A percentile compares a stretch with the other conserved stretches of the same genome.
Evolutionary conservation across 2,888 invertebrate species (phyloP).

Genomic region (Erebia palarica): DNA sequence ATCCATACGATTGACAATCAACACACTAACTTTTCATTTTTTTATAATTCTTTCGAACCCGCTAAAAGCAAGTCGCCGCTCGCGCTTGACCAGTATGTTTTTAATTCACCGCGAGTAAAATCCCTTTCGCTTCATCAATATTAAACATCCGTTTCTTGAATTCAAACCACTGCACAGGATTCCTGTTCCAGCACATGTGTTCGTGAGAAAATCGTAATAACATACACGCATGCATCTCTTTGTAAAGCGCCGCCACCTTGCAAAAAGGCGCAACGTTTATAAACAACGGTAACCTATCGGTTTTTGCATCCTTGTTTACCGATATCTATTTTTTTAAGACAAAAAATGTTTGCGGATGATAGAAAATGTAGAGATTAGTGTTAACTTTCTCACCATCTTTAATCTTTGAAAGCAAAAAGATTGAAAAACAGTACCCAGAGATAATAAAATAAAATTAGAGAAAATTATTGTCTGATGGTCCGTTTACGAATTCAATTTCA

Average conservation of each 20-base stretch:
- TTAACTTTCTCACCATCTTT: neutral
- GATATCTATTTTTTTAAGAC: conserved; percentile 9
- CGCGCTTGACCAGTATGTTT: conserved; percentile 25
- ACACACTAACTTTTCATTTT: neutral
- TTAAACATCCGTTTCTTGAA: conserved; percentile 40
- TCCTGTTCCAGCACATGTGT: conserved; percentile 58
- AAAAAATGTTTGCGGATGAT: conserved; percentile 11
- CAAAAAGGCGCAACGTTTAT: conserved; percentile 44
- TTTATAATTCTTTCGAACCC: conserved; percentile 4
- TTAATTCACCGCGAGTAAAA: conserved; percentile 36
- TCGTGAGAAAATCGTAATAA: conserved; percentile 70
- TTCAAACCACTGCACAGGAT: conserved; percentile 49
- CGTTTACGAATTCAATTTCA: no score
- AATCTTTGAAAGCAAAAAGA: neutral
- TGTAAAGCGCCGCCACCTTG: conserved; percentile 61
- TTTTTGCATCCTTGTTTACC: conserved; percentile 19
- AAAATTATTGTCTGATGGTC: no score
- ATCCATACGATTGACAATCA: no score
- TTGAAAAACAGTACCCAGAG: no score
- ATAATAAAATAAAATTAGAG: no score
- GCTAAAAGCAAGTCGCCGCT: neutral
- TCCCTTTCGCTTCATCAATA: conserved; percentile 40
- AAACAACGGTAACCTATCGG: conserved; percentile 30
- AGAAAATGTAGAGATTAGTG: neutral
- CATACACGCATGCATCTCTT: conserved; percentile 63